Conservation (phyloP, 2,888 invertebrate genomes). For the Agonum fuliginosum region DNA sequence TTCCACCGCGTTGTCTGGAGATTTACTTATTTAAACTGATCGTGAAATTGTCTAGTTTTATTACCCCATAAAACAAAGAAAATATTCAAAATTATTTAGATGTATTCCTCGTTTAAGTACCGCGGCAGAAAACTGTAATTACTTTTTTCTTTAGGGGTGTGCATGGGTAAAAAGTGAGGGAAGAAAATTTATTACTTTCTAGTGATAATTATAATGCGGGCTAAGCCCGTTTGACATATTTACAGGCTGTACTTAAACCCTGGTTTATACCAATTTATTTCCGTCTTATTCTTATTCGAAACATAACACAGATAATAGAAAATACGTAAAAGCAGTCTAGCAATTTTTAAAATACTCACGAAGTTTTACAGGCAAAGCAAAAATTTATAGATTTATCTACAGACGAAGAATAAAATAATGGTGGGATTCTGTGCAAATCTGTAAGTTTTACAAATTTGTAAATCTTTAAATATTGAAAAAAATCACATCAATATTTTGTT, state of each 20-base stretch:
- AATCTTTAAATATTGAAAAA: too few relatives aligned
- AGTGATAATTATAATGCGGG: constrained; percentile 18
- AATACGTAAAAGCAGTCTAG: background rate
- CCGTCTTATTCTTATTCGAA: too few relatives aligned
- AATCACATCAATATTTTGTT: too few relatives aligned
- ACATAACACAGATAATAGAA: background rate
- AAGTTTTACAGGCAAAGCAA: too few relatives aligned
- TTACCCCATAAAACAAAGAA: constrained; percentile 20
- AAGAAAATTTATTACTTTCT: constrained; percentile 24
- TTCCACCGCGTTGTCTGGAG: background rate
- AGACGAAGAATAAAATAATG: too few relatives aligned
- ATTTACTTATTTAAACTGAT: constrained; percentile 31
- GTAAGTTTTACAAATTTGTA: too few relatives aligned
- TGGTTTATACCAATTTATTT: constrained; percentile 14
- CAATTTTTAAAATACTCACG: too few relatives aligned
- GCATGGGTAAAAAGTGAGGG: background rate
- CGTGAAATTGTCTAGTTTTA: constrained; percentile 9
- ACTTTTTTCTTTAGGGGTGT: constrained; percentile 37
- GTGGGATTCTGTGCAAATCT: too few relatives aligned
- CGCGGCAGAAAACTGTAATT: constrained; percentile 23
- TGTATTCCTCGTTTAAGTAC: constrained; percentile 11
- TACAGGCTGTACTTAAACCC: background rate
- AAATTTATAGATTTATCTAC: too few relatives aligned
- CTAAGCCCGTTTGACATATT: constrained; percentile 24
- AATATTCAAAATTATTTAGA: constrained; percentile 37